Evolutionary conservation across 2,888 invertebrate species (phyloP), one percentile per base, ranked within the genome.

Genomic region (Anthoptus insignis): DNA sequence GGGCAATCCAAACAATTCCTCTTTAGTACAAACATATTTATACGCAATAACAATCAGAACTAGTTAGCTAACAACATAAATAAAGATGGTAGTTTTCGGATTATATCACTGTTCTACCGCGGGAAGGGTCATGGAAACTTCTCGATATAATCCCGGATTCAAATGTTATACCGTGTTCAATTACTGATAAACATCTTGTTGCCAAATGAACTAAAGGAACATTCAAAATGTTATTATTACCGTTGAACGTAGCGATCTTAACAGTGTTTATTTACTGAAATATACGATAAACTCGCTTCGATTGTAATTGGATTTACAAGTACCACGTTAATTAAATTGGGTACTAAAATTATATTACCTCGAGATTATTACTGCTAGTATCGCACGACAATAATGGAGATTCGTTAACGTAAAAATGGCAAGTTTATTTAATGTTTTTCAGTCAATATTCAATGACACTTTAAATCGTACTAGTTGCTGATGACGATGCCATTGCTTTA

Each of bases 151-250:
- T 84, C 85, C 86, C 76, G 80, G 82, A 79, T 64, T 77, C 78
- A 76, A 76, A 79, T 80, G 80, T 84, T 83, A 88, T 84, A 82
- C 81, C 81, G 80, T 81, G 86, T 86, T 85, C 82, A 88, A 86
- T 86, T 82, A 83, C 78, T 83, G 81, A 86, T 88, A 86, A 84
- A 87, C 80, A 82, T 81, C 77, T 76, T 76, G 68, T 73, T 77
- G 81, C 82, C 68, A 75, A 79, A 84, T 81, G 78, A 84, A 83
- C 79, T 80, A 77, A 77, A 78, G 78, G 79, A 80, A 78, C 77
- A 76, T 80, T 79, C 76, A 70, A 78, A 81, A 80, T 80, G 79
- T 78, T 81, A 79, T 82, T 80, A 80, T 78, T 75, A 69, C 74
- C 70, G 71, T 75, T 75, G 73, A 74, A 66, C 54, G 65, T 66